Base-by-base conservation (phyloP, 1,140 invertebrate species). In the Drosophila santomea region DNA sequence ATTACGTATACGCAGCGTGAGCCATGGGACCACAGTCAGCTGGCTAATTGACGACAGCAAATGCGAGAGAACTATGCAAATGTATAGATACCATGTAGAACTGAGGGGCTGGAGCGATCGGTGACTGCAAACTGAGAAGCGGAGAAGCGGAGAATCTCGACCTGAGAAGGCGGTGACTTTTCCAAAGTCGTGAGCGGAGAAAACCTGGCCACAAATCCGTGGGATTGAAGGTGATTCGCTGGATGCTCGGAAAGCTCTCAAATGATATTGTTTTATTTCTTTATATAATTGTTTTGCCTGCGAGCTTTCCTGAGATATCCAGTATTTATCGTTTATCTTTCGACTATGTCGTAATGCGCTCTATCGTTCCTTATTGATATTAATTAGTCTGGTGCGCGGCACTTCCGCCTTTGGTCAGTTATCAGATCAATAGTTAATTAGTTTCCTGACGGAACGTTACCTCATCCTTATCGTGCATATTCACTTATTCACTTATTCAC, bases 1-100 rank as follows among this genome's bases (percentile, higher is more conserved):
- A 86, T 82, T 86, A 78, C 71, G 83, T 86, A 85, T 85, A 82
- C 82, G 78, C 78, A 61, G 44, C 35, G 82, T 52, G 39, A 10
- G 47, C 32, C 74, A 58, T 71, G 66, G 60, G 50, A 36, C 47
- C 39, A 14, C 32, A 76, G 55, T 76, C 52, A 71, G 60, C 73
- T 75, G 62, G 69, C 78, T 64, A 86, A 88, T 86, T 85, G 82
- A 74, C 55, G 47, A 67, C 43, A 58, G 48, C 77, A 15, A 62
- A 35, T 32, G 3, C 10, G 12, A 56, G 43, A 69, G 64, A 25
- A 17, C 8, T 36, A 14, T 23, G 20, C 14, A 23, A 47, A 45
- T 20, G 14, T 20, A 47, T 25, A 39, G 41, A 67, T 41, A 45
- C 23, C 15, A 39, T 56, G 23, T 23, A 43, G 39, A 35, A 15